Base-by-base conservation (phyloP, 2,797 vertebrate species). In the Acanthornis magna region DNA sequence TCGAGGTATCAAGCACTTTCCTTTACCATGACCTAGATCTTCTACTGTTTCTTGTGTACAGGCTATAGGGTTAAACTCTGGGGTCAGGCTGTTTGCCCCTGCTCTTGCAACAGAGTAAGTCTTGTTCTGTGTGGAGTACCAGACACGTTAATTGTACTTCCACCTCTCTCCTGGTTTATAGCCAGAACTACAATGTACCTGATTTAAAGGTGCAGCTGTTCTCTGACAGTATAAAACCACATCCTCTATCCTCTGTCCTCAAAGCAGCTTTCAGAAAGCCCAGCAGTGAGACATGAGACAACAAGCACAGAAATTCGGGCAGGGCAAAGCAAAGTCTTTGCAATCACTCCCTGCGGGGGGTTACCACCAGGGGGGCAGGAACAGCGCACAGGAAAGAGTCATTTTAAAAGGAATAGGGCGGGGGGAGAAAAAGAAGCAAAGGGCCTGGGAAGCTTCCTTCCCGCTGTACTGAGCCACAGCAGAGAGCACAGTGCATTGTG, bases 1-100 rank as follows among this genome's bases (percentile, higher is more conserved):
- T 57, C 55, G 18, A 13, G 2, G 11, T 47, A 34, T 25, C 0
- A 0, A 70, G 25, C 25, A 50, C 53, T 62, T 43, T 85, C 11
- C 38, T 78, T 38, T 40, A 58, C 7, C 10, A 0, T 13, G 20
- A 38, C 30, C 5, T 27, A 43, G 30, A 29, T 42, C 12, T 25
- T n/a, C 55, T 47, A 16, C 34, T 48, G 16, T 47, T 71, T 19
- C 54, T 65, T 23, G 29, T 7, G 15, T 13, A 22, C 3, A 43
- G 18, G 13, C 45, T 45, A 20, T 3, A 58, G 20, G 29, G 26
- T 62, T 51, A 75, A 51, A 47, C 32, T 21, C 38, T 29, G 42
- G 32, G 11, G 36, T 45, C 67, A 87, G 23, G 11, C 40, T 53
- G 43, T 26, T 55, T 50, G 60, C 36, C 12, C 9, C 10, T 18